These are phyloP conservation scores for Archaeoteleia sp. DNA, from an alignment of 2,888 invertebrate genomes.

Conservation along the genomic window DNA sequence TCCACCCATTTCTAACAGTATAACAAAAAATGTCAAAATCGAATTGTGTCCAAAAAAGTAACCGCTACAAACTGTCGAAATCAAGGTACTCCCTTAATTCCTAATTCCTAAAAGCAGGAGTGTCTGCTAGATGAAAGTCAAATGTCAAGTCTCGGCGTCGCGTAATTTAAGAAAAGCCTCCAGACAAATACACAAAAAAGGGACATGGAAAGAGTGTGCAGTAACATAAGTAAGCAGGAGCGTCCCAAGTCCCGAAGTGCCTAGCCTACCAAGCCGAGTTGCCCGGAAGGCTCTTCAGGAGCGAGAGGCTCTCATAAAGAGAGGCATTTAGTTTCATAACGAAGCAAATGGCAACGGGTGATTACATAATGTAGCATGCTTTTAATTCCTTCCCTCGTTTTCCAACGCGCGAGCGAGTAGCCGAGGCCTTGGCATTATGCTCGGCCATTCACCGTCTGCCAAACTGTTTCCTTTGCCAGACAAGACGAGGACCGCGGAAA, in stretches of 20 bases:
- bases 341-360: constrained; percentile 23
- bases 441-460: constrained; percentile 20
- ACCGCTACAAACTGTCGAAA: too few relatives aligned
- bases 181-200: neutral
- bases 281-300: constrained; percentile 6
- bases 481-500: constrained; percentile 9
- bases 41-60: too few relatives aligned
- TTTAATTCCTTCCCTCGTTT: constrained; percentile 28
- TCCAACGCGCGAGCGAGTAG: constrained; percentile 5
- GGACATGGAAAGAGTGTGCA: neutral
- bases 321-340: constrained; percentile 21
- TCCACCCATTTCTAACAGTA: too few relatives aligned
- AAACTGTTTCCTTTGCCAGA: constrained; percentile 23
- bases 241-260: neutral
- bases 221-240: constrained; percentile 10
- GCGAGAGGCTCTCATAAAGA: constrained; percentile 18
- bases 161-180: neutral
- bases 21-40: too few relatives aligned
- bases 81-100: too few relatives aligned
- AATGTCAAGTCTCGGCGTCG: too few relatives aligned
- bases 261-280: neutral
- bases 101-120: too few relatives aligned
- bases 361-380: constrained; percentile 26
- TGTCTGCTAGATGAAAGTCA: too few relatives aligned
- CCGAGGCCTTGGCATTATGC: constrained; percentile 13